Evolutionary conservation across 2,113 vertebrate species (phyloP), one percentile per base, ranked within the genome.

Genomic region (Collichthys lucidus): DNA sequence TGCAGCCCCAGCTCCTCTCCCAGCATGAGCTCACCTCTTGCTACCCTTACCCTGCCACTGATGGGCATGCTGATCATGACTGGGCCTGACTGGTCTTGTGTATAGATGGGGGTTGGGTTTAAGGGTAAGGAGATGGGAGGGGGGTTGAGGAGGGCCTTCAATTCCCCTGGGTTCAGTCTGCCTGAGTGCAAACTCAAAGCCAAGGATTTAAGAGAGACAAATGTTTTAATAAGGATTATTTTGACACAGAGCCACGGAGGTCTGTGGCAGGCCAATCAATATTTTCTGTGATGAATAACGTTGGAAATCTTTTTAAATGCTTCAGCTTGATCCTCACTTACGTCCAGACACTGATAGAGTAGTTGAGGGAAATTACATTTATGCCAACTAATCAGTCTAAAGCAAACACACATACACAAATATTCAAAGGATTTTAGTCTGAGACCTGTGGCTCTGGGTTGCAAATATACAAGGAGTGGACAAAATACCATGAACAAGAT

Each of bases 1-100:
- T 95, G 95, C 86, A 93, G 92, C 86, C 84, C 92, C 71, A 90
- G 88, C 80, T 87, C 81, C 20, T 67, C 62, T 57, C 92, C 92
- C 61, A 44, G 70, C 22, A 67, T 81, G 42, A 68, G 66, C 40
- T 78, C 77, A 16, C 80, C 77, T 29, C 70, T 88, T 0, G 40
- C 66, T 56, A 73, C 77, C n/a, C 71, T 92, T 1, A 26, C 82
- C 66, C 79, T 93, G 80, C 89, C 86, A 0, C 72, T 94, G 84
- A 83, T 89, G 19, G 82, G 61, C 47, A 50, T 85, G 55, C 78
- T 91, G 69, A 62, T 86, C 63, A 64, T 80, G 50, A 60, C 79
- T 11, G 83, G 86, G 57, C 64, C 66, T 16, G 40, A 64, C 73
- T 89, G 88, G 77, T 29, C 35, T 0, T 71, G 62, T 62, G 75